Evolutionary conservation across 2,113 vertebrate species (phyloP).

Genomic region (Brienomyrus brachyistius): DNA sequence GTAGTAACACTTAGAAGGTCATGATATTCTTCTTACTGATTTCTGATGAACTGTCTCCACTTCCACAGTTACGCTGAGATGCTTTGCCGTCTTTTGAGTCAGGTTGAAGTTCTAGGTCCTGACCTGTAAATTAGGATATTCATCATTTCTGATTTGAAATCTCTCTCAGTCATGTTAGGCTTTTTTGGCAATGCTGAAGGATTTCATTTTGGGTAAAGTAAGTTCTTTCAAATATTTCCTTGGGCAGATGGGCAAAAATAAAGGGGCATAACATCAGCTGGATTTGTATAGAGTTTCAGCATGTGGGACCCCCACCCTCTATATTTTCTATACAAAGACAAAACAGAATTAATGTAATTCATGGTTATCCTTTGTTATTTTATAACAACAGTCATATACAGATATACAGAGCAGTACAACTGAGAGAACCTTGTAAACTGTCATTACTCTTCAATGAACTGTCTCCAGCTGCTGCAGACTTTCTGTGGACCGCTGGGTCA

Average conservation of each 20-base stretch:
- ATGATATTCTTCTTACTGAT: not conserved
- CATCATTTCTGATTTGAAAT: not conserved
- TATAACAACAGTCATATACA: not conserved
- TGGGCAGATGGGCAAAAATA: not conserved
- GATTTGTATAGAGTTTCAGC: not conserved
- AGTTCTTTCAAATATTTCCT: too few relatives aligned
- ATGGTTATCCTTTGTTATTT: too few relatives aligned
- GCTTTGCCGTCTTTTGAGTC: not conserved
- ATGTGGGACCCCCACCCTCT: too few relatives aligned
- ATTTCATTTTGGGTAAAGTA: not conserved
- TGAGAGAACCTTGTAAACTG: not conserved
- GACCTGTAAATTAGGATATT: not conserved
- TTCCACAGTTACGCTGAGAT: not conserved
- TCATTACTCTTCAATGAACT: not conserved
- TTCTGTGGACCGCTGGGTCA: not conserved
- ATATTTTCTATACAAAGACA: not conserved
- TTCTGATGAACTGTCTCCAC: not conserved
- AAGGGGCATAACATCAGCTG: not conserved
- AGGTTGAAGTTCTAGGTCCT: too few relatives aligned
- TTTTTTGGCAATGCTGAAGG: not conserved
- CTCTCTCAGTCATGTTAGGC: not conserved
- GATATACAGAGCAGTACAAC: not conserved
- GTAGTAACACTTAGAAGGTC: not conserved
- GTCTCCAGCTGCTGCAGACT: not conserved
- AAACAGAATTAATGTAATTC: not conserved